A percentile compares a stretch with the other conserved stretches of the same genome.
Conservation (phyloP, 2,797 vertebrate species). For the Limosa lapponica region DNA sequence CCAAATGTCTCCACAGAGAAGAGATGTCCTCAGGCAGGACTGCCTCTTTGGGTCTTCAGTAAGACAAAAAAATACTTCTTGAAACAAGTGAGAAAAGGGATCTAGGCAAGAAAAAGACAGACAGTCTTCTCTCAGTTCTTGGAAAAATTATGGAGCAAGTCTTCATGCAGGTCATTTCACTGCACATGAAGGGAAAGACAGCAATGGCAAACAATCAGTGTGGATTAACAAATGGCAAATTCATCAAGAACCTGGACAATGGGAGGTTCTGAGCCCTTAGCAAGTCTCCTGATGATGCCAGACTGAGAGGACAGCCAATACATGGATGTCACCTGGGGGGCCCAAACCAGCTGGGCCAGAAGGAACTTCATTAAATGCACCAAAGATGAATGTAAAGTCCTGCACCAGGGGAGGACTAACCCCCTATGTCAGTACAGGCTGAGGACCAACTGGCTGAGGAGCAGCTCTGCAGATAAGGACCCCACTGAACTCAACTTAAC, state of each 20-base stretch:
- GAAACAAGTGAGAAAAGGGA: not conserved
- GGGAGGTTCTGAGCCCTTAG: fast-evolving
- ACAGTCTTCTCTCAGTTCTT: not conserved
- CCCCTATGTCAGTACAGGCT: fast-evolving
- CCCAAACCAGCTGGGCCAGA: not conserved
- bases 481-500: fast-evolving
- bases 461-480: not conserved
- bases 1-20: not conserved
- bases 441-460: not conserved
- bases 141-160: not conserved
- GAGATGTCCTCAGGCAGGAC: not conserved
- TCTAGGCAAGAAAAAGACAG: not conserved
- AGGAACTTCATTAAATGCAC: not conserved
- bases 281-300: not conserved
- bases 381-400: not conserved
- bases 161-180: not conserved
- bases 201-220: not conserved
- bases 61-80: not conserved
- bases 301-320: not conserved
- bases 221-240: not conserved
- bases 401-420: not conserved
- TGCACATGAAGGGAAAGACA: not conserved
- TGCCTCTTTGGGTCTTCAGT: not conserved
- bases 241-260: not conserved
- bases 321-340: not conserved